phyloP scores from a whole-genome alignment of 1,140 invertebrate species.

The Rhopalosiphum maidis region DNA sequence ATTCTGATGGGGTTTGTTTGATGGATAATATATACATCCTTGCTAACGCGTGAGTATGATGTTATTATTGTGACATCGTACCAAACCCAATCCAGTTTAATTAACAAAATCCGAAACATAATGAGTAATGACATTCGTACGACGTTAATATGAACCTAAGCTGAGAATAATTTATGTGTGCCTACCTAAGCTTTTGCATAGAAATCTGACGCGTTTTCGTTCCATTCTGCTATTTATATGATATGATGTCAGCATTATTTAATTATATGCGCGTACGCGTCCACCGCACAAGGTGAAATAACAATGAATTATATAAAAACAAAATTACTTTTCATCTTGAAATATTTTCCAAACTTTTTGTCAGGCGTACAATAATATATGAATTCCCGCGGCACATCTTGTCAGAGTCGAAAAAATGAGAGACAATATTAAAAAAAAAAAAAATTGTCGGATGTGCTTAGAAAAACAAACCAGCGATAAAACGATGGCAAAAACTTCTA shows the following conservation, averaged over 20 bases:
- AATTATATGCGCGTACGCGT: not conserved
- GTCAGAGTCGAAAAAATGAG: not conserved
- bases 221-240: not conserved
- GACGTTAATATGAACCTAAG: not conserved
- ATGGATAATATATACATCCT: not conserved
- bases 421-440: not conserved
- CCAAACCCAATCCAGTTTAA: not conserved
- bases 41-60: not conserved
- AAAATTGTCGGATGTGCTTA: no score
- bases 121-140: not conserved
- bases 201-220: not conserved
- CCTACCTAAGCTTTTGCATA: not conserved
- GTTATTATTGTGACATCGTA: not conserved
- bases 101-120: not conserved
- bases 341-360: not conserved
- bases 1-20: not conserved
- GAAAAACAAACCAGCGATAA: no score
- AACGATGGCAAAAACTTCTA: no score
- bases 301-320: not conserved
- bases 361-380: not conserved
- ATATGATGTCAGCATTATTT: not conserved
- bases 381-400: not conserved
- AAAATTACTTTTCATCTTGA: not conserved
- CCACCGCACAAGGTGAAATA: not conserved
- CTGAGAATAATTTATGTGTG: not conserved